Percentiles rank a stretch among this genome's conserved stretches.
Evolutionary conservation across 2,113 vertebrate species (phyloP).

Genomic region (Pyrgilauda ruficollis): DNA sequence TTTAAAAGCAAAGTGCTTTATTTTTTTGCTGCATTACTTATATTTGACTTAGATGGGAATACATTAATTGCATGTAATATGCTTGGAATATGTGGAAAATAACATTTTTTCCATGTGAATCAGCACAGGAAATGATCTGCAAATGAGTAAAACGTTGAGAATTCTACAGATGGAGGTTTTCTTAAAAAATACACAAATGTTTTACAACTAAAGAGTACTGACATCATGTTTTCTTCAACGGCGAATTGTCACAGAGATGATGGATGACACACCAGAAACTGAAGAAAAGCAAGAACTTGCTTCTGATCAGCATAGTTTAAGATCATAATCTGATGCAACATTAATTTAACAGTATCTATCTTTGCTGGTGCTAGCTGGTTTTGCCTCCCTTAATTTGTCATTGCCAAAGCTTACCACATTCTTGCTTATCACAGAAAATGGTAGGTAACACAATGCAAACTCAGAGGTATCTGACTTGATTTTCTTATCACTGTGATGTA

Average conservation of each 20-base stretch:
- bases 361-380: neutral
- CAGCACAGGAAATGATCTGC: constrained; percentile 39
- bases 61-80: constrained; percentile 12
- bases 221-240: neutral
- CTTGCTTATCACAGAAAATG: neutral
- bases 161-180: neutral
- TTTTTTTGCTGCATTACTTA: neutral
- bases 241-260: neutral
- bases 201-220: constrained; percentile 12
- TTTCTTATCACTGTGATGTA: neutral
- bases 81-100: constrained; percentile 48
- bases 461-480: neutral
- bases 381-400: neutral
- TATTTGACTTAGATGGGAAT: constrained; percentile 13
- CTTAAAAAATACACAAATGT: neutral
- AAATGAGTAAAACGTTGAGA: constrained; percentile 33
- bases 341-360: neutral
- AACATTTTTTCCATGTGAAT: constrained; percentile 56
- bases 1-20: neutral
- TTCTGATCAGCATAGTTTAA: neutral
- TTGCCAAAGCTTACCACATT: neutral
- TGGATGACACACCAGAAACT: neutral
- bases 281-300: neutral
- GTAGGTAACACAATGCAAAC: neutral
- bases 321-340: neutral